These are phyloP conservation scores for Apis cerana DNA, from an alignment of 1,140 invertebrate genomes.

Conservation along the genomic window DNA sequence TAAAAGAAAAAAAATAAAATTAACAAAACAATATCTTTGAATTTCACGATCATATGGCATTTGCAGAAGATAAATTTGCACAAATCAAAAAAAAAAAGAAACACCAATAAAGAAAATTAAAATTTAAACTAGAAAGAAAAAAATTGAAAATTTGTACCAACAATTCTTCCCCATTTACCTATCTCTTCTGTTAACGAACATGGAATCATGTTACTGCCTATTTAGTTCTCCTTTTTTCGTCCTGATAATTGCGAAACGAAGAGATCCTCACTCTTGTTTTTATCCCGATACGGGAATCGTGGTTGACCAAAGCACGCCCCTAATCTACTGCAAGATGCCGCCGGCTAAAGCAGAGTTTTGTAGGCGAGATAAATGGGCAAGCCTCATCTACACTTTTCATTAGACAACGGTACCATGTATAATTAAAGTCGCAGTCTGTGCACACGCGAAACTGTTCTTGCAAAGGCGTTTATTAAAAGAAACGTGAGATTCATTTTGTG, in stretches of 20 bases:
- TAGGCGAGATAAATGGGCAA: constrained; percentile 8
- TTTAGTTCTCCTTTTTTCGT: not conserved
- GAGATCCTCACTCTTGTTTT: not conserved
- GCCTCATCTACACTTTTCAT: constrained; percentile 13
- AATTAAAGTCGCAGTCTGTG: constrained; percentile 17
- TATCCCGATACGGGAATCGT: constrained; percentile 5
- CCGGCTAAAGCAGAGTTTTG: not conserved
- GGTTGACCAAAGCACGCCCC: constrained; percentile 12
- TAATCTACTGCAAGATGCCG: constrained; percentile 13
- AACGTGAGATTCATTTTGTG: constrained; percentile 5
- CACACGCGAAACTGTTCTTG: not conserved
- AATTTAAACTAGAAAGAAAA: too few species aligned
- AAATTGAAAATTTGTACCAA: too few species aligned
- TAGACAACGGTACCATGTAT: constrained; percentile 15
- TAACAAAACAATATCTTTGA: too few species aligned
- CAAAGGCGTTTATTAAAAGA: constrained; percentile 28
- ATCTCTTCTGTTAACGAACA: too few species aligned
- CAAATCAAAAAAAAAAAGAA: too few species aligned
- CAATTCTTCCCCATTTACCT: not conserved
- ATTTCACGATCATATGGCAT: too few species aligned
- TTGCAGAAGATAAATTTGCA: too few species aligned
- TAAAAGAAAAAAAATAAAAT: too few species aligned
- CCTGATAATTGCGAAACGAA: not conserved
- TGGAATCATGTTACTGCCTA: not conserved
- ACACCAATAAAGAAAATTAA: too few species aligned